These are phyloP conservation scores for Scalopus aquaticus DNA, from an alignment of 2,113 vertebrate genomes.

Conservation along the genomic window DNA sequence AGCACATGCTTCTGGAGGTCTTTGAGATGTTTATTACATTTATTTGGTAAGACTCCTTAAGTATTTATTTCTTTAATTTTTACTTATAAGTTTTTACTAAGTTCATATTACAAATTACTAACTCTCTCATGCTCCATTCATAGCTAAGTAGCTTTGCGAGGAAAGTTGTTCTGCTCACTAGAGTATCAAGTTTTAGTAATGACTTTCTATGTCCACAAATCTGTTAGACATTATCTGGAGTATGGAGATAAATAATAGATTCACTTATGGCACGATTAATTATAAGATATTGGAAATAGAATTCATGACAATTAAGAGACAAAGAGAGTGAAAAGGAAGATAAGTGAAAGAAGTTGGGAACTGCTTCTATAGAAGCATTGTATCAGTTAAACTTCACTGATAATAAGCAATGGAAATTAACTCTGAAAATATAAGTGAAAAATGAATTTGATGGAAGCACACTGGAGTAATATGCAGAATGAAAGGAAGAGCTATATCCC, in stretches of 20 bases:
- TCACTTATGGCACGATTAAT: not conserved
- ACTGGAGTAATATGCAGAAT: not conserved
- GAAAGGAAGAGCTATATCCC: not conserved
- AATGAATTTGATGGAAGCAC: not conserved
- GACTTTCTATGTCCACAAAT: not conserved
- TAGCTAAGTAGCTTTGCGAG: not conserved
- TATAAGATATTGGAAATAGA: not conserved
- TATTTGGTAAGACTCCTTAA: not conserved
- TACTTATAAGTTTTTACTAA: not conserved
- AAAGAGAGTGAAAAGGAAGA: not conserved
- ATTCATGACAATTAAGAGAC: not conserved
- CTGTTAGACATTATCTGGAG: not conserved
- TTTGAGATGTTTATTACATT: constrained; percentile 17
- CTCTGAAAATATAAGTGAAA: constrained; percentile 11
- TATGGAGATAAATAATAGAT: not conserved
- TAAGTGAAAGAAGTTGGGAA: not conserved
- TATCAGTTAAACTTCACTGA: not conserved
- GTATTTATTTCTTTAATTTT: not conserved
- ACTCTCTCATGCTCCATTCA: not conserved
- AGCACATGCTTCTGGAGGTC: not conserved
- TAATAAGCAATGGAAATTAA: not conserved
- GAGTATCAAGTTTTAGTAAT: not conserved
- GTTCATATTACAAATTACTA: not conserved
- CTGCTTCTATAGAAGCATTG: not conserved
- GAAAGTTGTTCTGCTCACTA: not conserved